phyloP scores from a whole-genome alignment of 2,797 vertebrate genomes.

The Phataginus tricuspis region DNA sequence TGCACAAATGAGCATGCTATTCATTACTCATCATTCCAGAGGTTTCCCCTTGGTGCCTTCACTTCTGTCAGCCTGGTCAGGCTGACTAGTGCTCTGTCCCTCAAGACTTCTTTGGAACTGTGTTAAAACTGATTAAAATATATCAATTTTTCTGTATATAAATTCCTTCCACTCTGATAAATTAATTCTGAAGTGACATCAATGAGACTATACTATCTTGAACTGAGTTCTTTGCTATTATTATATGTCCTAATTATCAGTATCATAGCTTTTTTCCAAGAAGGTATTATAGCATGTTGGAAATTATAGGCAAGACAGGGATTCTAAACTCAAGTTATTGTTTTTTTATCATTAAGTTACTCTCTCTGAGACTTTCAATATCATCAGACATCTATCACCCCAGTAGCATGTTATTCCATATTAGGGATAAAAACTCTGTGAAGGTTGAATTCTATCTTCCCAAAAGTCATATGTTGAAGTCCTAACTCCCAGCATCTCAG shows the following conservation, averaged over 20 bases:
- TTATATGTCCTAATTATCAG: conserved; percentile 44
- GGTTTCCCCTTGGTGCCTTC: neutral
- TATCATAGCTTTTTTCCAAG: neutral
- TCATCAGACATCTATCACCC: neutral
- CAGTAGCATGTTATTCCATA: neutral
- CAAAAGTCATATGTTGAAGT: neutral
- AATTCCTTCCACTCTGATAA: conserved; percentile 47
- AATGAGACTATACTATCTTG: conserved; percentile 53
- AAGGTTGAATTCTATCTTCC: neutral
- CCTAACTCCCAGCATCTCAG: neutral
- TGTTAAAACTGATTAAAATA: conserved; percentile 66
- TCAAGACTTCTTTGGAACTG: conserved; percentile 58
- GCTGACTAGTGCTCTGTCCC: conserved; percentile 59
- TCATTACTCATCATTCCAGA: neutral
- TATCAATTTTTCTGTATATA: conserved; percentile 44
- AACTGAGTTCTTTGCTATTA: conserved; percentile 47
- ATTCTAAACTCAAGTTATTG: neutral
- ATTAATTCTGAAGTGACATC: conserved; percentile 59
- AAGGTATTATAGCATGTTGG: neutral
- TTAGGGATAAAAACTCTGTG: neutral
- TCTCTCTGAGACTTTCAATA: neutral
- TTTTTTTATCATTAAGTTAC: neutral
- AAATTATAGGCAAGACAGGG: neutral
- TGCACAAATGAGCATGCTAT: conserved; percentile 14
- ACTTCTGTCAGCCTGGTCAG: neutral